Percentiles rank a stretch among this genome's conserved stretches.
These are phyloP conservation scores for Diadegma fenestrale DNA, from an alignment of 2,888 invertebrate genomes.

Conservation along the genomic window DNA sequence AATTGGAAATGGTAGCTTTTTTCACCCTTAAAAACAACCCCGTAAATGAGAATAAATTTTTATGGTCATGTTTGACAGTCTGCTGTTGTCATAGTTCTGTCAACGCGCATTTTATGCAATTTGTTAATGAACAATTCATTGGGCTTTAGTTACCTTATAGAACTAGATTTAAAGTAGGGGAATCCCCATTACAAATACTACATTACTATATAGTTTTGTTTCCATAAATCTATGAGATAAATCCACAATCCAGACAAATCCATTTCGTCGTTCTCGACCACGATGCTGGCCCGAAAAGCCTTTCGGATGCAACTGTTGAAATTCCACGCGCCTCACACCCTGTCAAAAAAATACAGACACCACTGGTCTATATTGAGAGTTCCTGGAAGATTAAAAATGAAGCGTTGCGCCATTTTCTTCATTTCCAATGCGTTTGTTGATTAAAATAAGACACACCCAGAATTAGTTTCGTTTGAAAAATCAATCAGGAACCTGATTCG, in stretches of 20 bases:
- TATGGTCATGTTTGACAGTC: constrained; percentile 44
- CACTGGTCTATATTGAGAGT: background rate
- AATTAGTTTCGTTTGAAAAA: background rate
- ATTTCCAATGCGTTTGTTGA: background rate
- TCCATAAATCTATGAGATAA: background rate
- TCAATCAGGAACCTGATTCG: no score
- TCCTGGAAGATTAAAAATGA: background rate
- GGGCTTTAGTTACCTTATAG: constrained; percentile 42
- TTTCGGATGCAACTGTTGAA: background rate
- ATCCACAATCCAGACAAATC: background rate
- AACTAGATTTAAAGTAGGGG: constrained; percentile 36
- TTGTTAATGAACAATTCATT: background rate
- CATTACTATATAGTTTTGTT: background rate
- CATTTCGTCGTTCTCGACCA: background rate
- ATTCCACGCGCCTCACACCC: constrained; percentile 17
- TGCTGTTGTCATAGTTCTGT: constrained; percentile 41
- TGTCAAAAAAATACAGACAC: constrained; percentile 1
- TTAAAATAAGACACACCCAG: background rate
- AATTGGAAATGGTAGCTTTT: background rate
- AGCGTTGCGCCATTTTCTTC: background rate
- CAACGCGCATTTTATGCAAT: constrained; percentile 55
- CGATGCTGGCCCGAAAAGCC: background rate
- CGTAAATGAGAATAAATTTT: constrained; percentile 25
- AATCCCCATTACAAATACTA: background rate
- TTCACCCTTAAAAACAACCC: constrained; percentile 1